Evolutionary conservation across 2,888 invertebrate species (phyloP).

Genomic region (Dicyrtoma fusca): DNA sequence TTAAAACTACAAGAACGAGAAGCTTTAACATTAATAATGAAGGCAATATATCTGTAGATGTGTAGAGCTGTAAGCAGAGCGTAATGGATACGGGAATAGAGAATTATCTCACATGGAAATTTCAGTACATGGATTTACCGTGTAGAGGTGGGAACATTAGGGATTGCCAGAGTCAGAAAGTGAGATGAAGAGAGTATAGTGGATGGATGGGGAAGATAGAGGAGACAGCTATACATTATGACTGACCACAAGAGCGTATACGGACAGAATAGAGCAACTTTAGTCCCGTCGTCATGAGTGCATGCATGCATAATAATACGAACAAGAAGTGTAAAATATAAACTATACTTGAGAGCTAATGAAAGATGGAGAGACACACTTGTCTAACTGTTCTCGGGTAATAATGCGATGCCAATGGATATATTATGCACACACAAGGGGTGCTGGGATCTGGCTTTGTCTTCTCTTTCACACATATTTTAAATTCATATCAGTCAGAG

Average conservation of each 20-base stretch:
- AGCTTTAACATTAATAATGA: too few species aligned
- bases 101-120: too few species aligned
- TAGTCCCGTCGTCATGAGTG: neutral
- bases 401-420: conserved; percentile 26
- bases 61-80: too few species aligned
- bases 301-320: too few species aligned
- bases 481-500: conserved; percentile 17
- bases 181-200: conserved; percentile 17
- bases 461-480: conserved; percentile 5
- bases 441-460: neutral
- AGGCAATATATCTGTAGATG: too few species aligned
- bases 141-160: too few species aligned
- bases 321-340: neutral
- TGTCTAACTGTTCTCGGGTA: conserved; percentile 1
- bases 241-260: too few species aligned
- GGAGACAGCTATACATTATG: too few species aligned
- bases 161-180: conserved; percentile 1
- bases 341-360: neutral
- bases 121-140: too few species aligned
- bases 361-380: neutral
- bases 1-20: too few species aligned
- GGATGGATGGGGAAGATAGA: too few species aligned
- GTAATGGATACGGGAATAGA: too few species aligned
- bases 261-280: neutral
- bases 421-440: conserved; percentile 16